phyloP scores from a whole-genome alignment of 2,888 invertebrate species.

The Erebia epiphron region DNA sequence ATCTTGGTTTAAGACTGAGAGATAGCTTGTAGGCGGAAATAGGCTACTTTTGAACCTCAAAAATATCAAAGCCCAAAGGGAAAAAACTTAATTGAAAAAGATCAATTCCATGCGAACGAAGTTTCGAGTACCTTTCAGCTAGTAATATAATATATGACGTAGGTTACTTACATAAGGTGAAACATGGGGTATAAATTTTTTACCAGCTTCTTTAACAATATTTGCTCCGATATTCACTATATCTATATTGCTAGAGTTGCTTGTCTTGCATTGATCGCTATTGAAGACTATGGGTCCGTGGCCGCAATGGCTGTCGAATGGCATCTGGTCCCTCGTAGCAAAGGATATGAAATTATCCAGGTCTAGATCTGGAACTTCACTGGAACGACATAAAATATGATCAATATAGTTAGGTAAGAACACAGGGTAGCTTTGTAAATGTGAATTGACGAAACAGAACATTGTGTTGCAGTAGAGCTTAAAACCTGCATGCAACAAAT shows the following conservation, averaged over 20 bases:
- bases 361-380: slow-evolving; percentile 52
- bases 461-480: no score
- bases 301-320: slow-evolving; percentile 73
- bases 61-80: no score
- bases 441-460: no score
- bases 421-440: no score
- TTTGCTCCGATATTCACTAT: slow-evolving; percentile 45
- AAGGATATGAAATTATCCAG: slow-evolving; percentile 54
- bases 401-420: background rate
- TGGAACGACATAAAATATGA: slow-evolving; percentile 46
- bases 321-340: slow-evolving; percentile 50
- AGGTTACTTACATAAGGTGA: slow-evolving; percentile 69
- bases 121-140: no score
- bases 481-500: no score
- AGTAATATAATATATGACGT: background rate
- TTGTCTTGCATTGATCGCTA: slow-evolving; percentile 42
- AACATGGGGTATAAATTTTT: slow-evolving; percentile 66
- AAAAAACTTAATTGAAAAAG: no score
- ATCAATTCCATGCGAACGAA: no score
- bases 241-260: slow-evolving; percentile 40
- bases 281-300: slow-evolving; percentile 58
- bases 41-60: no score
- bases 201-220: slow-evolving; percentile 50
- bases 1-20: no score
- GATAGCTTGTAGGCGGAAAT: no score